These are phyloP conservation scores for Theropithecus gelada DNA, from an alignment of 2,113 vertebrate species.

Conservation along the genomic window DNA sequence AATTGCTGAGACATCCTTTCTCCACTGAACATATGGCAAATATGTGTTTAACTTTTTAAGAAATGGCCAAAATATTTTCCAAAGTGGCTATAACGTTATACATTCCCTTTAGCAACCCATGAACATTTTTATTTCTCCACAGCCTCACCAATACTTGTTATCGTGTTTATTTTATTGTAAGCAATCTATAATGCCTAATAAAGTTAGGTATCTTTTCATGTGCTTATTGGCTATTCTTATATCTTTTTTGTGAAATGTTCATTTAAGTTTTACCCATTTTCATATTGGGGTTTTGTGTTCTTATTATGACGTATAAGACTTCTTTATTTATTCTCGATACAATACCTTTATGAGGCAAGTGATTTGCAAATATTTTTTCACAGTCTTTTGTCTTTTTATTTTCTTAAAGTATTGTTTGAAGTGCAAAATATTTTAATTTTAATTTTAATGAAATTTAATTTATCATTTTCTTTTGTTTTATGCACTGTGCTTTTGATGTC, in stretches of 20 bases:
- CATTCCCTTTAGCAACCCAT: not conserved
- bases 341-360: not conserved
- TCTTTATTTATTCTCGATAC: not conserved
- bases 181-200: not conserved
- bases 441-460: not conserved
- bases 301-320: not conserved
- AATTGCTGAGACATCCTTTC: not conserved
- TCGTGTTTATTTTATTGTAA: not conserved
- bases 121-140: not conserved
- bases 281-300: not conserved
- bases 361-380: not conserved
- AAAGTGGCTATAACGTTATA: not conserved
- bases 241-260: not conserved
- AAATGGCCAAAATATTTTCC: not conserved
- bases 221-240: not conserved
- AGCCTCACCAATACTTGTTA: not conserved
- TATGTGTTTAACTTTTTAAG: not conserved
- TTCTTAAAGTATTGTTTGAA: not conserved
- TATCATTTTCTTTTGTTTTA: not conserved
- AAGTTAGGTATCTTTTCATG: not conserved
- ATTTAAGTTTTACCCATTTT: not conserved
- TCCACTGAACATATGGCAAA: not conserved
- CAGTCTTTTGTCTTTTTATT: not conserved
- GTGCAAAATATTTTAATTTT: not conserved
- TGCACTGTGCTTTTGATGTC: not conserved